Percentiles rank a stretch among this genome's conserved stretches.
These are phyloP conservation scores for Zygothrica quintamaculata DNA, from an alignment of 2,888 invertebrate genomes.

Conservation along the genomic window DNA sequence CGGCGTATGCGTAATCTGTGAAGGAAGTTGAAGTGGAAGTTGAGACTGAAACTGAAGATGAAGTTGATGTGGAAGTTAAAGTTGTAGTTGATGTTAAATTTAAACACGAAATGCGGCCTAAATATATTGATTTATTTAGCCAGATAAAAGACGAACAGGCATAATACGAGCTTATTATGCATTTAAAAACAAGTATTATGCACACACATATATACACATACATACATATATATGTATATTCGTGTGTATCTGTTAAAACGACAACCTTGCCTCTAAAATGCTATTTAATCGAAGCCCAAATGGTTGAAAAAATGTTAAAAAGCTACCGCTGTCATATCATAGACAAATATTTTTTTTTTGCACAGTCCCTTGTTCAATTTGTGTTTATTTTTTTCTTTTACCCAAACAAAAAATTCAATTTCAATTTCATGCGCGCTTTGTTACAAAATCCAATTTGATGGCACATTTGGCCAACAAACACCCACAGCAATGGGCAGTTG, in stretches of 20 bases:
- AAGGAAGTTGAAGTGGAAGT: constrained; percentile 26
- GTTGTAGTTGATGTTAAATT: constrained; percentile 17
- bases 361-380: constrained; percentile 25
- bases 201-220: no score
- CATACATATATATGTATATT: constrained; percentile 20
- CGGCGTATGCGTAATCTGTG: constrained; percentile 39
- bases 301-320: constrained; percentile 5
- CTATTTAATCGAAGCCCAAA: constrained; percentile 30
- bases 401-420: constrained; percentile 27
- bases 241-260: background rate
- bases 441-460: constrained; percentile 68
- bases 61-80: constrained; percentile 21
- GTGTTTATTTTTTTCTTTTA: constrained; percentile 22
- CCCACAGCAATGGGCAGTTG: constrained; percentile 55
- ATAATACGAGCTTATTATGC: constrained; percentile 19
- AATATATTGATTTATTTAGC: constrained; percentile 44
- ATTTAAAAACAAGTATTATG: background rate
- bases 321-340: constrained; percentile 1
- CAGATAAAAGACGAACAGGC: constrained; percentile 41
- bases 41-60: constrained; percentile 19
- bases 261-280: constrained; percentile 56
- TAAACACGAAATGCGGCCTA: constrained; percentile 4
- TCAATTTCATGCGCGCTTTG: constrained; percentile 64
- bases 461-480: constrained; percentile 70
- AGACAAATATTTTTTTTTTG: constrained; percentile 35